Conservation (phyloP, 2,113 vertebrate species). For the Saccopteryx bilineata region DNA sequence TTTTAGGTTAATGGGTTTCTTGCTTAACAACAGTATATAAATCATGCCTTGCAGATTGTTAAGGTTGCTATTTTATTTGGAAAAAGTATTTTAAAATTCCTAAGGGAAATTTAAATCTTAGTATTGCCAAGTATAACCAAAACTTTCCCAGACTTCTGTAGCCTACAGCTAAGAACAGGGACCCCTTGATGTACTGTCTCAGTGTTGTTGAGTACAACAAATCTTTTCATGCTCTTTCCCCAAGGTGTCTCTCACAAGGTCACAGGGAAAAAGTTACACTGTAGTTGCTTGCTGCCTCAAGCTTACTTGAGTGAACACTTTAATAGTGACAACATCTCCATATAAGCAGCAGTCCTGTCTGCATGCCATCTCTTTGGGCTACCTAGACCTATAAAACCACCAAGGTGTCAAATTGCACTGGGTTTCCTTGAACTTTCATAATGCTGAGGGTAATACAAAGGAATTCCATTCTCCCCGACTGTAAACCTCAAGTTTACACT, state of each 20-base stretch:
- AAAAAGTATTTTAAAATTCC: slow-evolving; percentile 62
- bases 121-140: slow-evolving; percentile 22
- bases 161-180: neutral
- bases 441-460: neutral
- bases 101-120: slow-evolving; percentile 44
- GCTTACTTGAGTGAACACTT: neutral
- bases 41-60: slow-evolving; percentile 55
- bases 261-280: neutral
- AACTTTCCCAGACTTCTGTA: slow-evolving; percentile 59
- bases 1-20: neutral
- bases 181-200: neutral
- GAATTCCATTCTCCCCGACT: neutral
- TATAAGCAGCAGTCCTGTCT: neutral
- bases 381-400: neutral
- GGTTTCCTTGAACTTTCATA: neutral
- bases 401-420: neutral
- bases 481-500: neutral
- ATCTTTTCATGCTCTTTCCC: neutral
- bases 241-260: neutral
- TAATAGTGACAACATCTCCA: neutral
- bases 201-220: neutral
- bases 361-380: neutral
- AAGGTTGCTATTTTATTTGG: slow-evolving; percentile 57
- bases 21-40: slow-evolving; percentile 15
- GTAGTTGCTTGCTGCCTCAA: neutral